A percentile compares a stretch with the other conserved stretches of the same genome.
phyloP scores from a whole-genome alignment of 2,888 invertebrate genomes.

The Gibbula magus region DNA sequence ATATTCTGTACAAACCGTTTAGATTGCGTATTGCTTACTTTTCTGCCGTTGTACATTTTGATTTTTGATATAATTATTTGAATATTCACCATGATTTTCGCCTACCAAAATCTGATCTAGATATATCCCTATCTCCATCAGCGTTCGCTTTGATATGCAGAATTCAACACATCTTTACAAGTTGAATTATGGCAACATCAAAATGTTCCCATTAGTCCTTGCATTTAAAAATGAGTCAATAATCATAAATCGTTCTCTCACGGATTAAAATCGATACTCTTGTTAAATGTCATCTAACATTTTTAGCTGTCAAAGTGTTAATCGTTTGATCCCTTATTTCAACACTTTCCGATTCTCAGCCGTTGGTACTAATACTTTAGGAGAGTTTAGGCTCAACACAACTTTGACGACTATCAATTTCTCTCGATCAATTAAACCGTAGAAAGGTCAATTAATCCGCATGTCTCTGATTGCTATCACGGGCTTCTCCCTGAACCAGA shows the following conservation, averaged over 20 bases:
- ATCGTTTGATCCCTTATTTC: constrained; percentile 1
- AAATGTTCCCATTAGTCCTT: background rate
- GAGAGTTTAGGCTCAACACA: background rate
- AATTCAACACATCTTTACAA: no score
- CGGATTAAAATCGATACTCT: background rate
- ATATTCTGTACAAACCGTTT: no score
- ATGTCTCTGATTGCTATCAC: background rate
- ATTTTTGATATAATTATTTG: no score
- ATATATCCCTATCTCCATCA: no score
- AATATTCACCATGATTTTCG: no score
- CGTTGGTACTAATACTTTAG: no score
- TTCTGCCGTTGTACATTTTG: no score
- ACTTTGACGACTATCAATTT: background rate
- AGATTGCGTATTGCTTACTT: no score
- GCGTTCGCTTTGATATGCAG: no score
- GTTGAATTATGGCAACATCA: no score
- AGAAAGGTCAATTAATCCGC: background rate
- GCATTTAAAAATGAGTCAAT: background rate
- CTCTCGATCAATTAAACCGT: constrained; percentile 1
- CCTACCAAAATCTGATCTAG: no score
- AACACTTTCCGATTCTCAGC: background rate
- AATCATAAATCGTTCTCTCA: background rate
- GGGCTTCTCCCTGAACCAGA: background rate
- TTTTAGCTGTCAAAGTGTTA: background rate
- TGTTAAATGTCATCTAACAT: background rate